A percentile compares a stretch with the other conserved stretches of the same genome.
Evolutionary conservation across 1,140 invertebrate genomes (phyloP).

Genomic region (Frieseomelitta varia): DNA sequence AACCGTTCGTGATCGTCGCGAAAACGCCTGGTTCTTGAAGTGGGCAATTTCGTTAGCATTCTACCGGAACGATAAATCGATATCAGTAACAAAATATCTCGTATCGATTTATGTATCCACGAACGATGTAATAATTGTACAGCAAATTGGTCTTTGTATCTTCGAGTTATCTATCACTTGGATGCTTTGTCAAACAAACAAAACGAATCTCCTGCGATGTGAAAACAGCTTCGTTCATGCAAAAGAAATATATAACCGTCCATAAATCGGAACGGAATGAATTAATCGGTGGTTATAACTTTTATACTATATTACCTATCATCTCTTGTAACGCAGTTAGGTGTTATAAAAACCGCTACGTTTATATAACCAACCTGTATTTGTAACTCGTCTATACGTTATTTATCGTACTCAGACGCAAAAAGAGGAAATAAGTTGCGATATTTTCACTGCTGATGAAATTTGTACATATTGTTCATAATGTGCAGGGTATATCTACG

Average conservation of each 20-base stretch:
- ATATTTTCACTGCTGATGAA: not conserved
- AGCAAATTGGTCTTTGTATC: not conserved
- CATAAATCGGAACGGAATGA: not conserved
- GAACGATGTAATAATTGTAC: not conserved
- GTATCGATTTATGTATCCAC: not conserved
- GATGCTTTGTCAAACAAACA: not conserved
- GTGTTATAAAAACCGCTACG: not conserved
- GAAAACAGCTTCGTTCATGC: not conserved
- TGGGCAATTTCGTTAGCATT: not conserved
- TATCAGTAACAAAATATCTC: not conserved
- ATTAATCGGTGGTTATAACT: not conserved
- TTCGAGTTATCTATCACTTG: not conserved
- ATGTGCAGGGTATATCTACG: not conserved
- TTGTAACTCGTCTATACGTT: conserved; percentile 39
- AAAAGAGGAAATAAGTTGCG: not conserved
- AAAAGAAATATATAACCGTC: not conserved
- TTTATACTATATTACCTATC: not conserved
- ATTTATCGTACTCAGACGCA: conserved; percentile 19
- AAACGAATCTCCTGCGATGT: not conserved
- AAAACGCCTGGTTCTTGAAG: not conserved
- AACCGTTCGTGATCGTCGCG: conserved; percentile 11
- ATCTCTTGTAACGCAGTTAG: not conserved
- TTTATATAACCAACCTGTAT: not conserved
- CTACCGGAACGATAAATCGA: conserved; percentile 3
- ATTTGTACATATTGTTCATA: not conserved